Evolutionary conservation across 2,113 vertebrate genomes (phyloP).

Genomic region (Lepisosteus osseus): DNA sequence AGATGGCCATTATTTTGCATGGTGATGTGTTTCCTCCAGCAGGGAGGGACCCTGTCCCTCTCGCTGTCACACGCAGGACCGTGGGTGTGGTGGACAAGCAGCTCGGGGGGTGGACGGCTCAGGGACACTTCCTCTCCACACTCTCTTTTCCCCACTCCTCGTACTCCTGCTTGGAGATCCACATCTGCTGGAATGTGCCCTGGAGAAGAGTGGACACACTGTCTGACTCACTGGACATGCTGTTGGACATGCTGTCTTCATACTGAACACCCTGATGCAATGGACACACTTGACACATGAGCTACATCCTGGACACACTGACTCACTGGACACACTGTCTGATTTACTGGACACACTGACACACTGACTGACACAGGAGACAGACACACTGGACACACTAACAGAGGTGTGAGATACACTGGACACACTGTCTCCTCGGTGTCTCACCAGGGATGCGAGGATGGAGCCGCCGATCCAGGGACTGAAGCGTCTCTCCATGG

Average conservation of each 20-base stretch:
- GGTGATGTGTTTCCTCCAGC: too few species aligned
- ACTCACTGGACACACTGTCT: too few species aligned
- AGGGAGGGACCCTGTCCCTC: too few species aligned
- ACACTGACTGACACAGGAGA: not conserved
- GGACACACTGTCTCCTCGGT: not conserved
- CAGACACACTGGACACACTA: not conserved
- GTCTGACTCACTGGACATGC: not conserved
- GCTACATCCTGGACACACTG: too few species aligned
- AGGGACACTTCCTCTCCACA: conserved; percentile 72
- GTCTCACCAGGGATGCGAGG: conserved; percentile 69
- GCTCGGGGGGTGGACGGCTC: conserved; percentile 14
- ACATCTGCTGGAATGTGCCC: conserved; percentile 73
- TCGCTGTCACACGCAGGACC: too few species aligned
- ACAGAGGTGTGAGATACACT: not conserved
- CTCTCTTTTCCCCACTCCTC: conserved; percentile 72
- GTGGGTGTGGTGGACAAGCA: too few species aligned
- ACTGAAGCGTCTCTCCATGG: conserved; percentile 74
- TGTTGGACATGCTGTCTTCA: not conserved
- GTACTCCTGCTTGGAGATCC: conserved; percentile 75
- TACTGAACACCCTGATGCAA: too few species aligned
- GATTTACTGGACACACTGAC: too few species aligned
- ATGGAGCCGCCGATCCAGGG: conserved; percentile 78
- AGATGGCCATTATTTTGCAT: too few species aligned
- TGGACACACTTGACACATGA: too few species aligned
- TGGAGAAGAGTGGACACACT: conserved; percentile 19